Evolutionary conservation across 2,888 invertebrate species (phyloP).

Genomic region (Apotomis capreana): DNA sequence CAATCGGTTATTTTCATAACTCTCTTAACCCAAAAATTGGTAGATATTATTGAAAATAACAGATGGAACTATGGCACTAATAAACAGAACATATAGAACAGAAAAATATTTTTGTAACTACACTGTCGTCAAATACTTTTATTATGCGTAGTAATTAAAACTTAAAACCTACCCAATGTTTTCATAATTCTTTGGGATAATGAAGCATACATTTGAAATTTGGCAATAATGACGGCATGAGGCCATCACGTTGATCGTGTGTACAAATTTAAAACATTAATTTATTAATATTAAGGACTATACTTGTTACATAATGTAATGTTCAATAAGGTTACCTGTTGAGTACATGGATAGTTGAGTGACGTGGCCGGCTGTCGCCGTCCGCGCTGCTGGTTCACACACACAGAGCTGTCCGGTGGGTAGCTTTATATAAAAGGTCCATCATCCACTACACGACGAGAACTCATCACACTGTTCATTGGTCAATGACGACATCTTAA

Average conservation of each 20-base stretch:
- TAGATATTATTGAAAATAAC: not conserved
- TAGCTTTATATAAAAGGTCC: slow-evolving; percentile 47
- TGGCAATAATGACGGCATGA: slow-evolving; percentile 66
- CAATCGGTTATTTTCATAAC: not conserved
- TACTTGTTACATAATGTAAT: slow-evolving; percentile 52
- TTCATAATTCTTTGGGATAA: slow-evolving; percentile 76
- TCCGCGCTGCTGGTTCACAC: slow-evolving; percentile 53
- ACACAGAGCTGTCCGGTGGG: slow-evolving; percentile 49
- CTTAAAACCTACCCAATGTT: slow-evolving; percentile 70
- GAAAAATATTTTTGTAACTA: not conserved
- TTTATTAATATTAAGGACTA: slow-evolving; percentile 47
- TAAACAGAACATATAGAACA: not conserved
- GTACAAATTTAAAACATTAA: slow-evolving; percentile 55
- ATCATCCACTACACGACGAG: slow-evolving; percentile 46
- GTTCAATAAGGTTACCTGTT: slow-evolving; percentile 52
- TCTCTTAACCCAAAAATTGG: not conserved
- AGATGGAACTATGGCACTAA: not conserved
- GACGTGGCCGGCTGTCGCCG: slow-evolving; percentile 52
- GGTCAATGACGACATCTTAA: slow-evolving; percentile 18
- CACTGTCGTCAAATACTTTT: slow-evolving; percentile 23
- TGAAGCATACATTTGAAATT: slow-evolving; percentile 68
- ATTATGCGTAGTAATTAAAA: slow-evolving; percentile 47
- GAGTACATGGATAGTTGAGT: slow-evolving; percentile 61
- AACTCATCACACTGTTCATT: slow-evolving; percentile 23
- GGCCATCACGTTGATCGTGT: slow-evolving; percentile 64